A percentile compares a stretch with the other conserved stretches of the same genome.
Evolutionary conservation across 2,888 invertebrate genomes (phyloP).

Genomic region (Ommatoiulus sabulosus): DNA sequence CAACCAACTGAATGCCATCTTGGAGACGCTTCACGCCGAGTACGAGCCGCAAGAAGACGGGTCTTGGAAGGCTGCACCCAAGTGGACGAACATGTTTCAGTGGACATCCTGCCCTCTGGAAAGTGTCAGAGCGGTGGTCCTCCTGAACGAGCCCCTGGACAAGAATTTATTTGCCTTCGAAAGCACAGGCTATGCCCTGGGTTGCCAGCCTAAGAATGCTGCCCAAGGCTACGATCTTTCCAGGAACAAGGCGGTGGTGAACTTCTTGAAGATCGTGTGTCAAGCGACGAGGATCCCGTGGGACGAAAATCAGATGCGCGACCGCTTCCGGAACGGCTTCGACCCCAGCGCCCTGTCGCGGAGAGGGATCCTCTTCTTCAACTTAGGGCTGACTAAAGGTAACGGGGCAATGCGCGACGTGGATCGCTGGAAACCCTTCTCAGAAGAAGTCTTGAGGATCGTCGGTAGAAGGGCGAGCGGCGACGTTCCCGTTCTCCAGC

Average conservation of each 20-base stretch:
- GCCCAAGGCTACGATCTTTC: not conserved
- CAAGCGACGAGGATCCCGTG: not conserved
- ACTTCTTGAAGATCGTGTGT: not conserved
- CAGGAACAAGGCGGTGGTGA: not conserved
- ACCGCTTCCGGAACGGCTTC: not conserved
- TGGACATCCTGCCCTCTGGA: slow-evolving; percentile 48
- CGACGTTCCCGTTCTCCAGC: slow-evolving; percentile 2
- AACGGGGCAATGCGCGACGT: not conserved
- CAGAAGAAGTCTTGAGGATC: not conserved
- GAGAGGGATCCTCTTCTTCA: slow-evolving; percentile 20
- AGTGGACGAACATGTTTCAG: slow-evolving; percentile 26
- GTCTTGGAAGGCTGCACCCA: not conserved
- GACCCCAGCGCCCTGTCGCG: not conserved
- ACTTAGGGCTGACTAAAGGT: not conserved
- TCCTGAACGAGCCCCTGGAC: not conserved
- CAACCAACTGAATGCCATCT: slow-evolving; percentile 24
- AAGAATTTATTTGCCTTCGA: not conserved
- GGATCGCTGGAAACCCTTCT: not conserved
- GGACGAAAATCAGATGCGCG: not conserved
- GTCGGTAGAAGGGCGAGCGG: not conserved
- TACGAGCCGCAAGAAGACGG: not conserved
- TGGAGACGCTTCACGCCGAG: not conserved
- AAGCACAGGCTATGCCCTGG: slow-evolving; percentile 3
- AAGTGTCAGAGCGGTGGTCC: not conserved
- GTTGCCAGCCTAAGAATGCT: not conserved